Evolutionary conservation across 1,140 invertebrate species (phyloP).

Genomic region (Apolygus lucorum): DNA sequence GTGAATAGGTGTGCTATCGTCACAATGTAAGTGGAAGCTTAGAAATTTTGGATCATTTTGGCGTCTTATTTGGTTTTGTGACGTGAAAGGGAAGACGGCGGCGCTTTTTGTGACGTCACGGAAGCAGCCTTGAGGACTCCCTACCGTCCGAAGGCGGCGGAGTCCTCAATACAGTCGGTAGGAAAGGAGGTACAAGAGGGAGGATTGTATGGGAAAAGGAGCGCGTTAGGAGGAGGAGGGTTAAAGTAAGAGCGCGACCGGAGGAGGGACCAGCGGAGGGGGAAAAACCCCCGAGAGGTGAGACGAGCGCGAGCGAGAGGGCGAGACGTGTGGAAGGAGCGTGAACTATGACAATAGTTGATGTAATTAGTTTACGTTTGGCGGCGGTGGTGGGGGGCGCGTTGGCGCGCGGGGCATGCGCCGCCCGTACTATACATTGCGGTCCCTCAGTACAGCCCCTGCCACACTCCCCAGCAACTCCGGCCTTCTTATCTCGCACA

Average conservation of each 20-base stretch:
- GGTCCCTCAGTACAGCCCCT: not conserved
- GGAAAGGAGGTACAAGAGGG: no score
- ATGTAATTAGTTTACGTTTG: constrained; percentile 1
- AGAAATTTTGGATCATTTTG: not conserved
- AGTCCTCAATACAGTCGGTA: not conserved
- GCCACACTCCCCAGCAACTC: not conserved
- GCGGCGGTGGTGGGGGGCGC: not conserved
- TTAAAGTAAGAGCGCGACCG: no score
- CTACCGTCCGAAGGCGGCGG: no score
- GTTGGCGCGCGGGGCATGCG: not conserved
- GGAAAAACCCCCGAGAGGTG: not conserved
- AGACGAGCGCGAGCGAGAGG: not conserved
- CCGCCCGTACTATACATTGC: not conserved
- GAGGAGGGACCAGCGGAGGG: no score
- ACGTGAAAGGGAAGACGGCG: not conserved
- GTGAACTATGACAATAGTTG: constrained; percentile 1
- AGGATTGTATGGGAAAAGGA: not conserved
- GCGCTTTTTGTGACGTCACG: not conserved
- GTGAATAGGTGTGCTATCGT: no score
- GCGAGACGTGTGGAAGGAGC: not conserved
- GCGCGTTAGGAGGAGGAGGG: not conserved
- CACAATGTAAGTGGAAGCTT: not conserved
- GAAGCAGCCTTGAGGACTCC: not conserved
- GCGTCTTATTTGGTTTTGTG: not conserved
- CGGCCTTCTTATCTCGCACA: not conserved